A percentile compares a stretch with the other conserved stretches of the same genome.
Conservation (phyloP, 2,888 invertebrate species). For the Dynastes grantii region DNA sequence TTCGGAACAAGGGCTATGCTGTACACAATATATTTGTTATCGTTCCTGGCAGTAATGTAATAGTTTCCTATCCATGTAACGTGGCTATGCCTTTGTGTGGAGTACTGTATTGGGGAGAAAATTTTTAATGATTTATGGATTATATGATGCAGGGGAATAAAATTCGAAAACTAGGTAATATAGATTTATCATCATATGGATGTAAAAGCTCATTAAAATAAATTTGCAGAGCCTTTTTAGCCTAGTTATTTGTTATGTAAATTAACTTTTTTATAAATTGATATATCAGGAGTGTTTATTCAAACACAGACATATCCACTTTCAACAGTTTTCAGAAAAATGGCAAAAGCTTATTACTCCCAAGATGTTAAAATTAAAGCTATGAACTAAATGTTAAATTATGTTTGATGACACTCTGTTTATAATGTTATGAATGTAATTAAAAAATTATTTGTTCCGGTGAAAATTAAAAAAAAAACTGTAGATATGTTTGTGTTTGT, state of each 20-base stretch:
- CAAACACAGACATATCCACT: too few relatives aligned
- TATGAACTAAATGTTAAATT: too few relatives aligned
- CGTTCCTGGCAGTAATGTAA: slow-evolving; percentile 36
- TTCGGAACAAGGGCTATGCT: slow-evolving; percentile 17
- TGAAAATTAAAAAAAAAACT: too few relatives aligned
- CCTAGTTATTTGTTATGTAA: neutral
- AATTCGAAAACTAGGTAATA: neutral
- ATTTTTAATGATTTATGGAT: slow-evolving; percentile 36
- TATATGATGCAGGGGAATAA: neutral
- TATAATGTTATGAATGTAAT: too few relatives aligned
- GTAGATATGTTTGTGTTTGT: too few relatives aligned
- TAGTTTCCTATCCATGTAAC: slow-evolving; percentile 4
- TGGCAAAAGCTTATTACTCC: too few relatives aligned
- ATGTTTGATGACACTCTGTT: too few relatives aligned
- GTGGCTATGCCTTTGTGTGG: neutral
- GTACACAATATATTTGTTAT: slow-evolving; percentile 16
- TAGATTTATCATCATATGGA: slow-evolving; percentile 9
- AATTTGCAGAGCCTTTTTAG: neutral
- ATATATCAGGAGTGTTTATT: too few relatives aligned
- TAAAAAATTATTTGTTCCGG: too few relatives aligned
- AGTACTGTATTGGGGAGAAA: neutral
- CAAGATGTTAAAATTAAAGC: too few relatives aligned
- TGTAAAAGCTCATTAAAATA: neutral
- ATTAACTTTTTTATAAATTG: too few relatives aligned
- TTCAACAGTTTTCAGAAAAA: too few relatives aligned